phyloP scores from a whole-genome alignment of 1,140 invertebrate genomes.

The Cyclina sinensis region DNA sequence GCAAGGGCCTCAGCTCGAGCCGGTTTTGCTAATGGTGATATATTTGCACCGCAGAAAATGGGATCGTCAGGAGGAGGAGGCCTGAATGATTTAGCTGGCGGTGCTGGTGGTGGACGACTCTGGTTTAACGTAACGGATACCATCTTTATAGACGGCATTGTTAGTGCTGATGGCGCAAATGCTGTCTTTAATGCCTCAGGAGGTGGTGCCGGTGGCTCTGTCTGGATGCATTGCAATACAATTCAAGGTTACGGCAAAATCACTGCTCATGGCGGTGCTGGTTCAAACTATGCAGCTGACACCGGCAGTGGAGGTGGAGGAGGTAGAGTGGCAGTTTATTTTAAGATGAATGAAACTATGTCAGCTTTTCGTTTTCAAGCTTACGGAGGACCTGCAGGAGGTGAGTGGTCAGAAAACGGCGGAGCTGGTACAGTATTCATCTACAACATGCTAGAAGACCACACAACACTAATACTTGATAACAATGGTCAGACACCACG shows the following conservation, averaged over 20 bases:
- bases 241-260: slow-evolving; percentile 80
- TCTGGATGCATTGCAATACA: slow-evolving; percentile 80
- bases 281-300: slow-evolving; percentile 60
- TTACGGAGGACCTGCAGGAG: slow-evolving; percentile 74
- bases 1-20: slow-evolving; percentile 14
- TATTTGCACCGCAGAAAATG: slow-evolving; percentile 77
- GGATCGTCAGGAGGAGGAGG: slow-evolving; percentile 77
- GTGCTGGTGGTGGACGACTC: slow-evolving; percentile 78
- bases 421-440: slow-evolving; percentile 80
- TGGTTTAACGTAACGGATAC: slow-evolving; percentile 82
- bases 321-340: slow-evolving; percentile 79
- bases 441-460: slow-evolving; percentile 78
- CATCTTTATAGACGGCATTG: slow-evolving; percentile 79
- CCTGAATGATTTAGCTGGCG: slow-evolving; percentile 68
- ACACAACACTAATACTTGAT: slow-evolving; percentile 80
- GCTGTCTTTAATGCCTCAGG: slow-evolving; percentile 68
- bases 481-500: slow-evolving; percentile 74
- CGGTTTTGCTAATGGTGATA: slow-evolving; percentile 78
- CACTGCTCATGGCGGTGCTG: slow-evolving; percentile 77
- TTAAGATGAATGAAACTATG: slow-evolving; percentile 78
- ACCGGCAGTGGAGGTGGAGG: slow-evolving; percentile 80
- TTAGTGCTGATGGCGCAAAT: slow-evolving; percentile 76
- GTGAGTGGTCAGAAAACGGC: slow-evolving; percentile 74
- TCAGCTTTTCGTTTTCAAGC: slow-evolving; percentile 75
- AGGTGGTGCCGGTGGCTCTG: slow-evolving; percentile 79